Base-by-base conservation (phyloP, 2,888 invertebrate genomes). In the Sinopyrophorus schimmeli region DNA sequence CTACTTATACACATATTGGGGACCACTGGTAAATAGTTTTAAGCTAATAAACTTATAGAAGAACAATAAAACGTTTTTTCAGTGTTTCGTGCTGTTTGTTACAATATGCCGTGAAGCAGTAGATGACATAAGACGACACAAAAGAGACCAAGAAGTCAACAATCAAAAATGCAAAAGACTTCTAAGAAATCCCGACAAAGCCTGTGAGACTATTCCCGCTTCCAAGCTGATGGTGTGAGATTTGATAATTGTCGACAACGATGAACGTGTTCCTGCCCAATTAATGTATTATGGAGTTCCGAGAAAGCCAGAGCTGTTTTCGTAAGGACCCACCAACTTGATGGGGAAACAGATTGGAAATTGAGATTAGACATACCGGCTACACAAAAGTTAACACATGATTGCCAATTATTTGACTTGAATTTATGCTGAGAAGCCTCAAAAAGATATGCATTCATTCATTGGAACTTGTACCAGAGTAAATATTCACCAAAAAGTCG, bases 1-100 rank as follows among this genome's bases (percentile, higher is more conserved):
- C 1, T 96, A 95, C 71, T 82, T 98, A 28, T 99, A 98, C 74
- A 99, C 99, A 0, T 99, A 99, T 74, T 99, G 99, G 99, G 98
- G 95, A 53, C 99, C 99, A 30, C 74, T 99, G 69, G 85, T 84
- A 71, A 77, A 76, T 70, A 43, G 17, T 14, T 31, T 10, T 11
- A 21, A 16, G 14, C 27, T n/a, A n/a, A n/a, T n/a, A n/a, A n/a
- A n/a, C n/a, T n/a, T n/a, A 26, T 17, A 20, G 10, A 18, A 1
- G 7, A 30, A 1, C 2, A 10, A 17, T n/a, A 7, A 12, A n/a
- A n/a, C n/a, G n/a, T n/a, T n/a, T n/a, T n/a, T 71, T 15, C 64
- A 82, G 80, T 88, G 93, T 63, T 99, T 99, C 76, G 99, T 99
- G 15, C 77, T 99, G 46, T 83, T 89, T 58, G 95, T 99, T 5